Percentiles rank a stretch among this genome's conserved stretches.
Evolutionary conservation across 1,140 invertebrate genomes (phyloP).

Genomic region (Hesperophylax magnus): DNA sequence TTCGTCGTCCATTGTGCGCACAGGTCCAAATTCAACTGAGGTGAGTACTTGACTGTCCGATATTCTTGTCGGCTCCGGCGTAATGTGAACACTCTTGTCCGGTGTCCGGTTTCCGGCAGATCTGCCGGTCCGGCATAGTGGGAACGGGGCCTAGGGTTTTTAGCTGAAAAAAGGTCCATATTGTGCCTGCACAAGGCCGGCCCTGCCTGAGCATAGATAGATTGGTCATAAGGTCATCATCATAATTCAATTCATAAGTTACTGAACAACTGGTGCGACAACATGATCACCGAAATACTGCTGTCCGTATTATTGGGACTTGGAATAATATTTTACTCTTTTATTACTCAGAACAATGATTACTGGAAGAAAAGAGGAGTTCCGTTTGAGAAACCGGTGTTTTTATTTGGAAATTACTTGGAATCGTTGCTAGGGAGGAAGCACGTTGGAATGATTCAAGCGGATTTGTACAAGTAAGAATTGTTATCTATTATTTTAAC

Average conservation of each 20-base stretch:
- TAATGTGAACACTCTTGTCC: no score
- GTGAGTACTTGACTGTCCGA: no score
- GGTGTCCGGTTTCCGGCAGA: no score
- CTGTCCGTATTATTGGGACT: not conserved
- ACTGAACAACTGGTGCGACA: not conserved
- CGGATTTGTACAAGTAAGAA: constrained; percentile 16
- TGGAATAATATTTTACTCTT: not conserved
- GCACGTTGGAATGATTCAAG: constrained; percentile 20
- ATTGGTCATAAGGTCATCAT: not conserved
- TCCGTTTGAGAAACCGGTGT: constrained; percentile 39
- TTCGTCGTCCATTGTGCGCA: no score
- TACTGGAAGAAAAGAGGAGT: constrained; percentile 57
- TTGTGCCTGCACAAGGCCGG: no score
- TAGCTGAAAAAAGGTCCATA: no score
- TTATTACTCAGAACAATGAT: constrained; percentile 41
- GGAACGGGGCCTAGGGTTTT: no score
- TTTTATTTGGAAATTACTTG: constrained; percentile 48
- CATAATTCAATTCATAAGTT: not conserved
- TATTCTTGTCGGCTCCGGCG: no score
- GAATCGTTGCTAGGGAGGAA: constrained; percentile 16
- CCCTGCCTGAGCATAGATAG: no score
- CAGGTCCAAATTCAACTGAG: no score
- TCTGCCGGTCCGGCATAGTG: no score
- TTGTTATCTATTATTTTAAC: no score
- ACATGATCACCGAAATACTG: not conserved